phyloP scores from a whole-genome alignment of 1,140 invertebrate species.

The Calliopsis andreniformis region DNA sequence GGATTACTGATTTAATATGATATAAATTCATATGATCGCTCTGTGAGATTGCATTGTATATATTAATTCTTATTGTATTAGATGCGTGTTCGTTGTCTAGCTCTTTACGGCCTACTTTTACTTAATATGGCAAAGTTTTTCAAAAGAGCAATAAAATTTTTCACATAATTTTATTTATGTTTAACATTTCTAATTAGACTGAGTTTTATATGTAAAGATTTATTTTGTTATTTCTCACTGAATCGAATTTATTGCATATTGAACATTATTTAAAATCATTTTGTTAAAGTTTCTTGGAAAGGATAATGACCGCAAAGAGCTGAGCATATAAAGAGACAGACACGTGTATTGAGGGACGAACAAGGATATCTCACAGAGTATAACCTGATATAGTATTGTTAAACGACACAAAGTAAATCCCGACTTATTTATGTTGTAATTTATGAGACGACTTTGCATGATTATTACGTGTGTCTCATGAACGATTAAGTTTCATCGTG shows the following conservation, averaged over 20 bases:
- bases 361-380: constrained; percentile 38
- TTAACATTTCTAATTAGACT: constrained; percentile 4
- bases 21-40: constrained; percentile 32
- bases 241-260: not conserved
- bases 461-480: constrained; percentile 13
- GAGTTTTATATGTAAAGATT: constrained; percentile 10
- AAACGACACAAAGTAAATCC: constrained; percentile 4
- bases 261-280: constrained; percentile 30
- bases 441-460: constrained; percentile 26
- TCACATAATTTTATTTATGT: not conserved
- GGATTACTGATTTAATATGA: constrained; percentile 34
- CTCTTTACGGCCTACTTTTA: constrained; percentile 28
- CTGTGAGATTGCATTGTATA: constrained; percentile 45
- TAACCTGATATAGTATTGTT: constrained; percentile 22
- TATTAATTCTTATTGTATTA: constrained; percentile 29
- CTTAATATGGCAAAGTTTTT: not conserved
- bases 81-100: not conserved
- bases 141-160: not conserved
- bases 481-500: constrained; percentile 39
- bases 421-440: constrained; percentile 25
- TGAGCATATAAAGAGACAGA: constrained; percentile 31
- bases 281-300: constrained; percentile 28
- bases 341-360: constrained; percentile 30
- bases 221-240: not conserved
- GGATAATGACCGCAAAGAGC: constrained; percentile 43